Conservation (phyloP, 1,140 invertebrate genomes). For the Parasteatoda tepidariorum region DNA sequence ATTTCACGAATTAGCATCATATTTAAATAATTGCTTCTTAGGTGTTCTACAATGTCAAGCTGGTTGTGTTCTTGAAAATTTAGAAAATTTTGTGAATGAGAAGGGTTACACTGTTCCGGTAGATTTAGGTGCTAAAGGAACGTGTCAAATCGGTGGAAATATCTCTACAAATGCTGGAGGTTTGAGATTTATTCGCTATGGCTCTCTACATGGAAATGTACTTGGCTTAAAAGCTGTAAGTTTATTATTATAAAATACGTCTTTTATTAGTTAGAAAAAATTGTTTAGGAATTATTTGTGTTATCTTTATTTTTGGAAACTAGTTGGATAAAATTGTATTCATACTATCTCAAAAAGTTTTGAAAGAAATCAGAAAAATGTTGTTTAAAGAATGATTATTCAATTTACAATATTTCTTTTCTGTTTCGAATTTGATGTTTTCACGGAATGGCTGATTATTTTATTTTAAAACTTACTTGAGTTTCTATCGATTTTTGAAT, state of each 20-base stretch:
- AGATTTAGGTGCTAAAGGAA: slow-evolving; percentile 96
- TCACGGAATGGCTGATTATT: too few relatives aligned
- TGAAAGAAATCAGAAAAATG: too few relatives aligned
- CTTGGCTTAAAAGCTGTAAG: slow-evolving; percentile 92
- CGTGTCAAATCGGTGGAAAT: slow-evolving; percentile 97
- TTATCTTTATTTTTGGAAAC: too few relatives aligned
- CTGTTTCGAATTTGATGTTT: too few relatives aligned
- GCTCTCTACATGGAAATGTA: slow-evolving; percentile 92
- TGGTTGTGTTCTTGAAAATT: slow-evolving; percentile 89
- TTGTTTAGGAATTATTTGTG: not conserved
- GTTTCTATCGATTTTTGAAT: too few relatives aligned
- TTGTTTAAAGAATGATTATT: too few relatives aligned
- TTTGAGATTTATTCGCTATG: slow-evolving; percentile 91
- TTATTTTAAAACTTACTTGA: too few relatives aligned
- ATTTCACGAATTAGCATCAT: too few relatives aligned
- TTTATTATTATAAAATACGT: slow-evolving; percentile 55
- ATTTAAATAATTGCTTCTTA: slow-evolving; percentile 69
- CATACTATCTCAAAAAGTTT: too few relatives aligned
- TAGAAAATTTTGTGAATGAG: slow-evolving; percentile 81
- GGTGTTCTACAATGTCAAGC: slow-evolving; percentile 88
- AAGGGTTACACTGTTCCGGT: slow-evolving; percentile 90
- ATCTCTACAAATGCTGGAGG: slow-evolving; percentile 97
- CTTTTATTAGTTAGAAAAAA: not conserved
- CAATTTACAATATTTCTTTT: too few relatives aligned
- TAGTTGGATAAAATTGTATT: too few relatives aligned